Evolutionary conservation across 1,140 invertebrate genomes (phyloP).

Genomic region (Maconellicoccus hirsutus): DNA sequence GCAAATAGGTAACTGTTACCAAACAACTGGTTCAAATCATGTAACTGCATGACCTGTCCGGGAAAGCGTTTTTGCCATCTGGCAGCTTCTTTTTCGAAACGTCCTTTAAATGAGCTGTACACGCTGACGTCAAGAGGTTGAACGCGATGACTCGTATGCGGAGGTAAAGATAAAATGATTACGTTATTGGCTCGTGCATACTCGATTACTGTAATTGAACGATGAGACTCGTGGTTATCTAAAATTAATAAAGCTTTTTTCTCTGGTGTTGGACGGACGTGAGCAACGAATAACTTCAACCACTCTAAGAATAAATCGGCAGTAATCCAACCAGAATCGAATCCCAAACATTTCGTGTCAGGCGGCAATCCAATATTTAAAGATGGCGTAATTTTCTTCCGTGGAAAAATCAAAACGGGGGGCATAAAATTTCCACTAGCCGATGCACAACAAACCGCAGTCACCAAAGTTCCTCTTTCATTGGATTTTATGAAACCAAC

Average conservation of each 20-base stretch:
- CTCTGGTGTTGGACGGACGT: slow-evolving; percentile 10
- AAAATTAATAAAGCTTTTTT: slow-evolving; percentile 21
- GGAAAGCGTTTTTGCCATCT: slow-evolving; percentile 32
- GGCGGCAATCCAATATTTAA: no score
- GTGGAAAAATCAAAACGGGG: slow-evolving; percentile 34
- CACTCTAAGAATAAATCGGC: slow-evolving; percentile 9
- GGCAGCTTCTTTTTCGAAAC: slow-evolving; percentile 31
- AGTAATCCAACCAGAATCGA: slow-evolving; percentile 24
- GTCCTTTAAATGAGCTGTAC: slow-evolving; percentile 37
- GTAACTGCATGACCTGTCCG: slow-evolving; percentile 30
- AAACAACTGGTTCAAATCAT: slow-evolving; percentile 31
- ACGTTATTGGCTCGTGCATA: slow-evolving; percentile 31
- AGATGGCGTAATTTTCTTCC: no score
- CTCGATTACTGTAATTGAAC: slow-evolving; percentile 26
- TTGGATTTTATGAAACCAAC: slow-evolving; percentile 31
- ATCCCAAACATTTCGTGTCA: not conserved
- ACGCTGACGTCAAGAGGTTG: slow-evolving; percentile 39
- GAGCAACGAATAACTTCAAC: slow-evolving; percentile 19
- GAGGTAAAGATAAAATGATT: slow-evolving; percentile 36
- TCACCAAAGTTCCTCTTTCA: slow-evolving; percentile 33
- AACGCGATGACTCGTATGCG: slow-evolving; percentile 38
- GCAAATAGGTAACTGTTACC: slow-evolving; percentile 25
- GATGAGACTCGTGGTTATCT: slow-evolving; percentile 29
- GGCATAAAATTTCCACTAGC: slow-evolving; percentile 33
- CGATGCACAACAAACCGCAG: slow-evolving; percentile 31